Conservation (phyloP, 1,140 invertebrate species). For the Gryllus bimaculatus region DNA sequence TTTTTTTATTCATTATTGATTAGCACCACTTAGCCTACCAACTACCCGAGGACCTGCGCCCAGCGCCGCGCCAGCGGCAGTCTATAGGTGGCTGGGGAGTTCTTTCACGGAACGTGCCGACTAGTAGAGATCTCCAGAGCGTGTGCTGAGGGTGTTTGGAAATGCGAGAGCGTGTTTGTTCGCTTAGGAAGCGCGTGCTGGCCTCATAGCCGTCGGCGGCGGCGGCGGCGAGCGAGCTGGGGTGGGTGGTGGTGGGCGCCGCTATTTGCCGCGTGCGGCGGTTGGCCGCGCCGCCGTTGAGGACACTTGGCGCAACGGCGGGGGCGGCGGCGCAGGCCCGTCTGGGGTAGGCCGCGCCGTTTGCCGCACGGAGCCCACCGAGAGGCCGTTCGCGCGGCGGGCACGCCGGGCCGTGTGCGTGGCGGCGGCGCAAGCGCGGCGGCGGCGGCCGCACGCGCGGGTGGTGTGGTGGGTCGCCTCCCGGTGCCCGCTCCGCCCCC, state of each 20-base stretch:
- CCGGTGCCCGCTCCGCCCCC: slow-evolving; percentile 42
- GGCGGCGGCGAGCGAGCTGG: background rate
- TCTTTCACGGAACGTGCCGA: no score
- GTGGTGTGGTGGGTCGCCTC: slow-evolving; percentile 34
- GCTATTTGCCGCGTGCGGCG: background rate
- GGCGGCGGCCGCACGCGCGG: slow-evolving; percentile 23
- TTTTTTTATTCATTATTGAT: no score
- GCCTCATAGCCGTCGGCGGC: background rate
- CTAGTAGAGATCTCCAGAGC: no score
- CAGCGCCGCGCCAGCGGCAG: no score
- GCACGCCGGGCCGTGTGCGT: slow-evolving; percentile 46
- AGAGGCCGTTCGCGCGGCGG: slow-evolving; percentile 61
- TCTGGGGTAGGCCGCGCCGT: slow-evolving; percentile 31
- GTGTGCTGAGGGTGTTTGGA: no score
- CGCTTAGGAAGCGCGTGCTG: no score
- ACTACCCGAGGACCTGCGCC: no score
- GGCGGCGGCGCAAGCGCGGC: background rate
- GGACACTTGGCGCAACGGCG: slow-evolving; percentile 13
- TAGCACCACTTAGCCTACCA: no score
- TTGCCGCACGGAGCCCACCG: slow-evolving; percentile 55
- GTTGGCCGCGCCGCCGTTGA: background rate
- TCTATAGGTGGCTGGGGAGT: no score
- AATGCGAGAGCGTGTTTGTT: no score
- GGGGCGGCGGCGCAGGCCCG: slow-evolving; percentile 24
- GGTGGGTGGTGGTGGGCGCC: no score